Conservation (phyloP, 2,888 invertebrate species). For the Morinoia aosen region DNA sequence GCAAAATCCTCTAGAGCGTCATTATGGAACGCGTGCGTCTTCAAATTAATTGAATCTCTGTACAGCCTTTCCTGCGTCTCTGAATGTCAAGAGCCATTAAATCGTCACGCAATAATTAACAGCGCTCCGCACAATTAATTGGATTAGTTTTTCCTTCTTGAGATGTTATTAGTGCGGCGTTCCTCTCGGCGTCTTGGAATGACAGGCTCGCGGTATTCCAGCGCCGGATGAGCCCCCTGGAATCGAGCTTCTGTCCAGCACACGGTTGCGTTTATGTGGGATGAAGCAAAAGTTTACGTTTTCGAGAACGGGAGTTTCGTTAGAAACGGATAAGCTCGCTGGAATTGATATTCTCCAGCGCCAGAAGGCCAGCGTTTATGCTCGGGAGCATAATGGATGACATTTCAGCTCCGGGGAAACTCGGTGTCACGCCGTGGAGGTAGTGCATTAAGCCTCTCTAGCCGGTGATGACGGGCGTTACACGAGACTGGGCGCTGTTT, state of each 20-base stretch:
- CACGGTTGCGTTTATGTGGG: neutral
- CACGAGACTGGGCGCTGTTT: neutral
- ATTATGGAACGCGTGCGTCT: neutral
- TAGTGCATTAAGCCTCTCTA: neutral
- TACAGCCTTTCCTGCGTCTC: neutral
- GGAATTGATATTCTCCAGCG: neutral
- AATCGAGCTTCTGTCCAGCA: neutral
- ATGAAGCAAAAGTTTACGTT: neutral
- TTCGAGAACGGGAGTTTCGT: neutral
- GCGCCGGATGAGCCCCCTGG: neutral
- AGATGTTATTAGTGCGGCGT: constrained; percentile 14
- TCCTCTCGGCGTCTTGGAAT: neutral
- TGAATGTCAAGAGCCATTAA: constrained; percentile 52
- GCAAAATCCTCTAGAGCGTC: neutral
- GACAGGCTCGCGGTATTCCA: constrained; percentile 4
- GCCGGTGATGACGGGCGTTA: neutral
- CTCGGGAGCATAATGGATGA: neutral
- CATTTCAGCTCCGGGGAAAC: neutral
- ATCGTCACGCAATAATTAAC: constrained; percentile 45
- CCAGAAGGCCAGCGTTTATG: neutral
- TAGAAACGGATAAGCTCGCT: neutral
- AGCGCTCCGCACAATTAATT: constrained; percentile 28
- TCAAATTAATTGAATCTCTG: constrained; percentile 10
- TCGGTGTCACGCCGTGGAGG: neutral
- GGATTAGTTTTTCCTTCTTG: constrained; percentile 8